Conservation (phyloP, 2,888 invertebrate species). For the Tenodera sinensis region DNA sequence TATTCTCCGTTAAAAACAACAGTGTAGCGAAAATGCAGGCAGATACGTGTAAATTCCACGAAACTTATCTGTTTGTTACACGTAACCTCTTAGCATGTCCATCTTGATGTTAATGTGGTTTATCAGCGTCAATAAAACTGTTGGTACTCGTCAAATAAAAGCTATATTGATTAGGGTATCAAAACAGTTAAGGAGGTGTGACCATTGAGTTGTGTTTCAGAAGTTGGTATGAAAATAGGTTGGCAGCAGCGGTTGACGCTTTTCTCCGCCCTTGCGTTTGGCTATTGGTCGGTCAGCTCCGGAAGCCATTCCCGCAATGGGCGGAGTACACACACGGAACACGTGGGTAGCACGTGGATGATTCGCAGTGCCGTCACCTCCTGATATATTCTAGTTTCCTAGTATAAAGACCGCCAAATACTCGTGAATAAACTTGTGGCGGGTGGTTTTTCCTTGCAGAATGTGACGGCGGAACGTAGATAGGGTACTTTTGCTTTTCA, state of each 20-base stretch:
- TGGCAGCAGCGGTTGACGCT: neutral
- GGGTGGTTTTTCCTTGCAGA: too few relatives aligned
- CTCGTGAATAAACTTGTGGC: slow-evolving; percentile 1
- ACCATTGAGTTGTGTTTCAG: neutral
- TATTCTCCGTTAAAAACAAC: too few relatives aligned
- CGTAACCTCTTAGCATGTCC: neutral
- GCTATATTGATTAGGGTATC: neutral
- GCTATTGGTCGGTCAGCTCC: neutral
- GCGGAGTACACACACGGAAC: too few relatives aligned
- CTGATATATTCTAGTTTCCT: slow-evolving; percentile 16
- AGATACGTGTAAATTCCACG: too few relatives aligned
- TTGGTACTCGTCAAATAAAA: slow-evolving; percentile 26
- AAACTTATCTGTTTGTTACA: neutral
- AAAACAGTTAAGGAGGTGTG: neutral
- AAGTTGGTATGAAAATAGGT: neutral
- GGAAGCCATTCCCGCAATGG: neutral
- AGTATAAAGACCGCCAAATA: slow-evolving; percentile 33
- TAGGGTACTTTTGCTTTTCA: too few relatives aligned
- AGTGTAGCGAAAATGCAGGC: too few relatives aligned
- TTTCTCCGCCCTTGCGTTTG: too few relatives aligned
- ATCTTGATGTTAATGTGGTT: neutral
- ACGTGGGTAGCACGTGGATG: neutral
- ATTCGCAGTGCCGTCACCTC: neutral
- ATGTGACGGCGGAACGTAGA: too few relatives aligned
- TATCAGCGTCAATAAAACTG: slow-evolving; percentile 5